Evolutionary conservation across 1,140 invertebrate genomes (phyloP).

Genomic region (Ips nitidus): DNA sequence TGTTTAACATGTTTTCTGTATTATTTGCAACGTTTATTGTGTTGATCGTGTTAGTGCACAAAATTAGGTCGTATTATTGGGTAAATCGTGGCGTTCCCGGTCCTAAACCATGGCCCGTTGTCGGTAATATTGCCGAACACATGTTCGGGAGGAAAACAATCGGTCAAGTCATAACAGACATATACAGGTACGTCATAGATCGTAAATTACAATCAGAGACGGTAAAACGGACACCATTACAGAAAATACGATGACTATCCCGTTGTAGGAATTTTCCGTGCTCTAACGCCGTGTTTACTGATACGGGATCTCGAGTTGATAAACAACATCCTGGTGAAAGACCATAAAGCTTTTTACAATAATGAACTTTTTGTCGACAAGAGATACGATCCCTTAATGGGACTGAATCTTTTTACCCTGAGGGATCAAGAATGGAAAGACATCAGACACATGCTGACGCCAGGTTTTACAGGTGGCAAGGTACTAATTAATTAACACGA

Average conservation of each 20-base stretch:
- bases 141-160: conserved; percentile 31
- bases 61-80: conserved; percentile 48
- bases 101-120: conserved; percentile 38
- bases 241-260: conserved; percentile 48
- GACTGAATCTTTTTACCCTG: conserved; percentile 54
- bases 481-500: conserved; percentile 30
- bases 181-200: conserved; percentile 38
- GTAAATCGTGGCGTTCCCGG: conserved; percentile 42
- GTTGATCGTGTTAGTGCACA: background rate
- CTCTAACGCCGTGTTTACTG: conserved; percentile 49
- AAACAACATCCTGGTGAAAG: conserved; percentile 50
- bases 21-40: conserved; percentile 4
- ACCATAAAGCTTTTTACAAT: conserved; percentile 48
- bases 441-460: conserved; percentile 56
- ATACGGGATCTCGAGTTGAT: conserved; percentile 53
- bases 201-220: background rate
- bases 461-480: conserved; percentile 56
- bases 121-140: conserved; percentile 49
- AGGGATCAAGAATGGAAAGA: conserved; percentile 58
- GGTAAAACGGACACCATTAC: conserved; percentile 3
- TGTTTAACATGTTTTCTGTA: conserved; percentile 1
- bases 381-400: conserved; percentile 52
- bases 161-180: conserved; percentile 32
- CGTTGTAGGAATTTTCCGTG: conserved; percentile 53
- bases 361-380: conserved; percentile 47